Evolutionary conservation across 2,888 invertebrate species (phyloP).

Genomic region (Strigamia transsilvanica): DNA sequence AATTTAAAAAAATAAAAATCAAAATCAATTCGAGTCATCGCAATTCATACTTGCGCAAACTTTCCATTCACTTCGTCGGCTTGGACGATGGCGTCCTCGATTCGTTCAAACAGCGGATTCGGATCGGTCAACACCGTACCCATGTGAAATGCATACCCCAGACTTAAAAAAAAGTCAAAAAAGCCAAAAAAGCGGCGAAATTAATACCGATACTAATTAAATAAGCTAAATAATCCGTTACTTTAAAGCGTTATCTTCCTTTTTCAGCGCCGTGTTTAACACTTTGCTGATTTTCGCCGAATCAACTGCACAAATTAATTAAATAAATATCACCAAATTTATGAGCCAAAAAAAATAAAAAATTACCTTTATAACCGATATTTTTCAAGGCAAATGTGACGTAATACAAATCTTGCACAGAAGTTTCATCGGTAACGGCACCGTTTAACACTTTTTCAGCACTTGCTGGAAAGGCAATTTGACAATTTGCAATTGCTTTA

Average conservation of each 20-base stretch:
- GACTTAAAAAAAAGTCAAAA: slow-evolving; percentile 68
- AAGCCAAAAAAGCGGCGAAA: too few species aligned
- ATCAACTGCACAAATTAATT: slow-evolving; percentile 67
- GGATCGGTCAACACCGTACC: slow-evolving; percentile 76
- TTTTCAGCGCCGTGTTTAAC: slow-evolving; percentile 79
- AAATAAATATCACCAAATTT: too few species aligned
- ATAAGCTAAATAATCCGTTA: slow-evolving; percentile 63
- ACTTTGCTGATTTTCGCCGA: slow-evolving; percentile 76
- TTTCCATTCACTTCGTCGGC: slow-evolving; percentile 94
- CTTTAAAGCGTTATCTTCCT: slow-evolving; percentile 81
- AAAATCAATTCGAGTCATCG: too few species aligned
- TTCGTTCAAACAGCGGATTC: slow-evolving; percentile 71
- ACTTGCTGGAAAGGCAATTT: slow-evolving; percentile 67
- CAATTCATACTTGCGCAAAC: slow-evolving; percentile 67
- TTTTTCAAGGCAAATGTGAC: slow-evolving; percentile 76
- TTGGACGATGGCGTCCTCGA: slow-evolving; percentile 92
- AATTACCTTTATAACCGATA: slow-evolving; percentile 70
- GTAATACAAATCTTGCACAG: slow-evolving; percentile 77
- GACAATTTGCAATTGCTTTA: slow-evolving; percentile 70
- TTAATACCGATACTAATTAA: too few species aligned
- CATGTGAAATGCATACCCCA: slow-evolving; percentile 84
- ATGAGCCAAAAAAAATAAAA: not conserved
- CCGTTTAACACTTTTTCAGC: slow-evolving; percentile 67
- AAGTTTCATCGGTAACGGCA: slow-evolving; percentile 74
- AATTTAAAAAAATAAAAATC: not conserved